Percentiles rank a stretch among this genome's conserved stretches.
Conservation (phyloP, 2,797 vertebrate species). For the Oophaga sylvatica region DNA sequence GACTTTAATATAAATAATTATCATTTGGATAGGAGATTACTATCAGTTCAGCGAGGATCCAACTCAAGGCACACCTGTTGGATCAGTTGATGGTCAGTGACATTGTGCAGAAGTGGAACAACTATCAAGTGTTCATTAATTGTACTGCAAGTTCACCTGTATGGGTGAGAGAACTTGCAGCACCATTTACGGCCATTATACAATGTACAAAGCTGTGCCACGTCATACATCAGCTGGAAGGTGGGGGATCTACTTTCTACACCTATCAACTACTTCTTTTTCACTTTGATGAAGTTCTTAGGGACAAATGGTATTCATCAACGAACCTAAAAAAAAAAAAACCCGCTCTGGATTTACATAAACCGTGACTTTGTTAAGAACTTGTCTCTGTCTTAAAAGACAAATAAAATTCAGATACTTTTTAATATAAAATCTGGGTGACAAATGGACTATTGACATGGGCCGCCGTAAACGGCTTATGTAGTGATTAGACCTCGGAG, state of each 20-base stretch:
- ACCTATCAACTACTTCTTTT: background rate
- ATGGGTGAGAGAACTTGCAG: too few relatives aligned
- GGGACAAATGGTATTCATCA: background rate
- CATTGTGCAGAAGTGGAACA: too few relatives aligned
- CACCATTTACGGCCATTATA: too few relatives aligned
- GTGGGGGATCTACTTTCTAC: too few relatives aligned
- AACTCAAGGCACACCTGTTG: too few relatives aligned
- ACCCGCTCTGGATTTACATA: slow-evolving; percentile 12
- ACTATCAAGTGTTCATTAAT: too few relatives aligned
- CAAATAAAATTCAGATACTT: slow-evolving; percentile 65
- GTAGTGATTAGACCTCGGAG: slow-evolving; percentile 71
- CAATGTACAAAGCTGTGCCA: too few relatives aligned
- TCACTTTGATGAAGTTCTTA: background rate
- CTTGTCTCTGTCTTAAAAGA: slow-evolving; percentile 53
- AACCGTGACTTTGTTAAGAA: slow-evolving; percentile 52
- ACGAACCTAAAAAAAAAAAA: slow-evolving; percentile 3
- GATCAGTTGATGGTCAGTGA: too few relatives aligned
- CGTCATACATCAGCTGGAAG: too few relatives aligned
- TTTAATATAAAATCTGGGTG: slow-evolving; percentile 70
- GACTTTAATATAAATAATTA: background rate
- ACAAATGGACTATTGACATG: slow-evolving; percentile 75
- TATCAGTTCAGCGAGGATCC: too few relatives aligned
- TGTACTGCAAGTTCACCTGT: too few relatives aligned
- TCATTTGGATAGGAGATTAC: background rate
- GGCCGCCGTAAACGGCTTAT: slow-evolving; percentile 66